These are phyloP conservation scores for Drosophila subquinaria DNA, from an alignment of 2,888 invertebrate genomes.

Conservation along the genomic window DNA sequence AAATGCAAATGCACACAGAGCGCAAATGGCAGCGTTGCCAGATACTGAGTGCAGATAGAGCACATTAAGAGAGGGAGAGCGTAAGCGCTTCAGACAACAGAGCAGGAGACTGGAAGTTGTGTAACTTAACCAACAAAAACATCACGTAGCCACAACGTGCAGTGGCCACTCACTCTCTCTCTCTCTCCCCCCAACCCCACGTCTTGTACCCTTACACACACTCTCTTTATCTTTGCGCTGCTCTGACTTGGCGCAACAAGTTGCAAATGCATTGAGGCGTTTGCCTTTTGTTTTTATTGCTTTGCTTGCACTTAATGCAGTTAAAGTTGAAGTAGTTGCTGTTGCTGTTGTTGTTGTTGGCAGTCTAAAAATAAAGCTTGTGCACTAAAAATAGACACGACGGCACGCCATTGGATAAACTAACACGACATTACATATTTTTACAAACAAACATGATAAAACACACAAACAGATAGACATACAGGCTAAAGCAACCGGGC, in stretches of 20 bases:
- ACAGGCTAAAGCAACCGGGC: not conserved
- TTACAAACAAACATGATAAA: constrained; percentile 69
- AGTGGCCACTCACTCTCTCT: constrained; percentile 23
- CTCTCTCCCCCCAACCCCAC: constrained; percentile 8
- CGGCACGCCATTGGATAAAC: constrained; percentile 69
- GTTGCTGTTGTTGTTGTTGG: constrained; percentile 19
- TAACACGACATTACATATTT: constrained; percentile 74
- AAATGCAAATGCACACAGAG: constrained; percentile 43
- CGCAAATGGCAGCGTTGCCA: constrained; percentile 17
- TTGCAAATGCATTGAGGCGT: constrained; percentile 59
- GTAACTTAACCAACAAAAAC: constrained; percentile 66
- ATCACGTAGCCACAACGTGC: constrained; percentile 76
- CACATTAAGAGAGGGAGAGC: constrained; percentile 21
- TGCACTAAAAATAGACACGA: constrained; percentile 74
- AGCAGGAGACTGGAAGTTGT: constrained; percentile 60
- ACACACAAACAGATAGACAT: constrained; percentile 26
- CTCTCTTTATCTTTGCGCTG: constrained; percentile 21
- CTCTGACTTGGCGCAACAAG: constrained; percentile 62
- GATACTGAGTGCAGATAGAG: constrained; percentile 5
- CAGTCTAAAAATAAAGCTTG: constrained; percentile 70
- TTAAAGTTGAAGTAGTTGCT: constrained; percentile 65
- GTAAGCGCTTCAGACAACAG: constrained; percentile 12
- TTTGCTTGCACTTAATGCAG: constrained; percentile 52
- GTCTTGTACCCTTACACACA: constrained; percentile 9
- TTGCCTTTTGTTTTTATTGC: constrained; percentile 38